Evolutionary conservation across 53 echinoderm and acorn worm genomes (phyloP).

Genomic region (Apostichopus leukothele): DNA sequence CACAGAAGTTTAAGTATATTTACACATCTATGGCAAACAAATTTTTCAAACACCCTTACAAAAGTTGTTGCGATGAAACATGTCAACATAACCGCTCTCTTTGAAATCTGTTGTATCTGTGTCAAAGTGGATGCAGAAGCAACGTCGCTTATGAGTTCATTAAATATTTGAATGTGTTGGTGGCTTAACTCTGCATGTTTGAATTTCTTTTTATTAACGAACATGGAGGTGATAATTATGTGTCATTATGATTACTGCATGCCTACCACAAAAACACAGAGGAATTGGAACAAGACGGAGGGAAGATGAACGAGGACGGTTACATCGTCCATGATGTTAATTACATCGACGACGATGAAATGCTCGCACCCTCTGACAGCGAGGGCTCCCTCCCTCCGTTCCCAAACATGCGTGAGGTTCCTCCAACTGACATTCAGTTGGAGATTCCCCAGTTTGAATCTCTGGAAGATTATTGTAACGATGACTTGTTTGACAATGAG

Average conservation of each 20-base stretch:
- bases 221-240: neutral
- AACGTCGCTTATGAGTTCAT: neutral
- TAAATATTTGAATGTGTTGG: neutral
- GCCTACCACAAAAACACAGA: neutral
- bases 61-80: no score
- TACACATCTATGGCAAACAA: no score
- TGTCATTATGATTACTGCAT: constrained; percentile 2
- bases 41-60: no score
- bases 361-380: neutral
- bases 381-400: constrained; percentile 19
- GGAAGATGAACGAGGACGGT: neutral
- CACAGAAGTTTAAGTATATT: no score
- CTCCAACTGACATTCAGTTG: neutral
- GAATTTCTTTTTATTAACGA: neutral
- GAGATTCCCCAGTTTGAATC: neutral
- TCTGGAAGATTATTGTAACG: neutral
- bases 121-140: neutral
- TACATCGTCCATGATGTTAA: constrained; percentile 14
- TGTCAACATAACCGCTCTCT: no score
- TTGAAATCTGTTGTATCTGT: no score
- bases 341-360: neutral
- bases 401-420: neutral
- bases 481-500: neutral
- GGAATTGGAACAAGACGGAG: neutral
- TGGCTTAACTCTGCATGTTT: neutral